These are phyloP conservation scores for Sphaeridia pumilis DNA, from an alignment of 2,888 invertebrate genomes.

Conservation along the genomic window DNA sequence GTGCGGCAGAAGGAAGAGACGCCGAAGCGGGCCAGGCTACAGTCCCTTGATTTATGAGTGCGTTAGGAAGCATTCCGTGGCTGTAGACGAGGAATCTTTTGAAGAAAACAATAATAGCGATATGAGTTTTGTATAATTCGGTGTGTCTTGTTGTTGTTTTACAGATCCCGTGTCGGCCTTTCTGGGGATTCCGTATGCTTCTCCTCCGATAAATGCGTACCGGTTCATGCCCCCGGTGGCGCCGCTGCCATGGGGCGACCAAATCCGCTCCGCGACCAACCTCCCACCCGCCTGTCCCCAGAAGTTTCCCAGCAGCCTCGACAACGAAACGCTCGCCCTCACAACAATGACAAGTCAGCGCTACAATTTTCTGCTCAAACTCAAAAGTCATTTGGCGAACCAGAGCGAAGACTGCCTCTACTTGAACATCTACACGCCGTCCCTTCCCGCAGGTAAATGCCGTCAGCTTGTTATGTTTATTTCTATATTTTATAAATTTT, in stretches of 20 bases:
- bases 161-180: constrained; percentile 34
- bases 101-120: too few species aligned
- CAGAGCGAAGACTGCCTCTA: constrained; percentile 35
- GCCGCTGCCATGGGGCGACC: constrained; percentile 32
- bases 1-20: too few species aligned
- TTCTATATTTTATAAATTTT: too few species aligned
- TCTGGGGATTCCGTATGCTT: constrained; percentile 32
- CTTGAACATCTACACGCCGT: constrained; percentile 29
- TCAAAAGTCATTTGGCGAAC: constrained; percentile 31
- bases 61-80: too few species aligned
- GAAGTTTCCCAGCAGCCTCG: constrained; percentile 47
- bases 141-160: constrained; percentile 1
- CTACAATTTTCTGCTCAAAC: constrained; percentile 28
- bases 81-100: too few species aligned
- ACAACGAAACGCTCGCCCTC: constrained; percentile 31
- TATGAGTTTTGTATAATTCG: background rate
- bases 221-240: constrained; percentile 36
- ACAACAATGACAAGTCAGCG: constrained; percentile 31
- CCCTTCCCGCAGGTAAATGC: constrained; percentile 23
- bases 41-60: too few species aligned
- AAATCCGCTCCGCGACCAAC: constrained; percentile 24
- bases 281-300: constrained; percentile 47
- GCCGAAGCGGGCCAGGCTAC: too few species aligned
- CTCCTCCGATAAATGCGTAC: constrained; percentile 33
- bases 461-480: too few species aligned